Percentiles rank a stretch among this genome's conserved stretches.
Evolutionary conservation across 2,797 vertebrate genomes (phyloP).

Genomic region (Heteromormyrus szaboi): DNA sequence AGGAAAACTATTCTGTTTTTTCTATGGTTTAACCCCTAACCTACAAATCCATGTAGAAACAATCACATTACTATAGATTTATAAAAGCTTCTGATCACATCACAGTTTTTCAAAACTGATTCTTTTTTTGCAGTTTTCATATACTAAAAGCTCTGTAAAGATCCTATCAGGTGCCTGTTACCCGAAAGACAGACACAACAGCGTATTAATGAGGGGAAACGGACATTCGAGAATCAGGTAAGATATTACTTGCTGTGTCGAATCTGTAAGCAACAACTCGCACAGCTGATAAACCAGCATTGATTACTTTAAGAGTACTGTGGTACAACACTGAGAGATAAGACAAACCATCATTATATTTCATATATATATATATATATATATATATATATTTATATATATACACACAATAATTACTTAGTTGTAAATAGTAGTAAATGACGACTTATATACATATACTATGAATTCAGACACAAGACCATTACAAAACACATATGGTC

Average conservation of each 20-base stretch:
- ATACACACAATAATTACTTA: neutral
- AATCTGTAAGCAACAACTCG: neutral
- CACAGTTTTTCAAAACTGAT: neutral
- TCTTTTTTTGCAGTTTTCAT: neutral
- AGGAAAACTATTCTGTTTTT: neutral
- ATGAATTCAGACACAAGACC: neutral
- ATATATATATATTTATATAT: neutral
- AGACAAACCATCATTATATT: conserved; percentile 5
- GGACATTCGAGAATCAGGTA: neutral
- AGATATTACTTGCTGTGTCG: neutral
- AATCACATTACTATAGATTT: conserved; percentile 3
- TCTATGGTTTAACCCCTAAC: neutral
- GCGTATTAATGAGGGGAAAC: neutral
- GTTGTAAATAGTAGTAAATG: neutral
- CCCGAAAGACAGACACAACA: neutral
- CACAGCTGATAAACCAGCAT: conserved; percentile 9
- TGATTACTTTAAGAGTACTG: neutral
- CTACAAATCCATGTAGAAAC: conserved; percentile 10
- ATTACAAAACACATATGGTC: neutral
- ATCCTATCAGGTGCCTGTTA: neutral
- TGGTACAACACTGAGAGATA: neutral
- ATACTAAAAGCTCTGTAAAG: neutral
- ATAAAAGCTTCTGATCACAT: conserved; percentile 12
- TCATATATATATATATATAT: neutral
- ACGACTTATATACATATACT: neutral